Percentiles rank a stretch among this genome's conserved stretches.
These are phyloP conservation scores for Picathartes gymnocephalus DNA, from an alignment of 2,113 vertebrate genomes.

Conservation along the genomic window DNA sequence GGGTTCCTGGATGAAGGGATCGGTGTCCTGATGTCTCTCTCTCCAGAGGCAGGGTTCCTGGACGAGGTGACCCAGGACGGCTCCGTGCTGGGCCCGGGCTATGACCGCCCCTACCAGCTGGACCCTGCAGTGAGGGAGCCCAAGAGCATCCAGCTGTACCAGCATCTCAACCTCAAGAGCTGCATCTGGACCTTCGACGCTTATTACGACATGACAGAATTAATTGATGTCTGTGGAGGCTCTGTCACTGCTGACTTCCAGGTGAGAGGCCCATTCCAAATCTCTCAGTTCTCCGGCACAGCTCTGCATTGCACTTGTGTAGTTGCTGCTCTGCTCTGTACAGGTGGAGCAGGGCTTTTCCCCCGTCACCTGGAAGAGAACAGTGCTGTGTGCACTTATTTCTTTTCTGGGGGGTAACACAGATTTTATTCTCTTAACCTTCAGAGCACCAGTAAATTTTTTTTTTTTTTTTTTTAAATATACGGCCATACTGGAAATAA, in stretches of 20 bases:
- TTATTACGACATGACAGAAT: constrained; percentile 95
- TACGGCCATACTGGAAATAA: not conserved
- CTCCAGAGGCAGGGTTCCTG: constrained; percentile 88
- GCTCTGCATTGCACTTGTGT: fast-evolving
- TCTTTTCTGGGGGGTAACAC: not conserved
- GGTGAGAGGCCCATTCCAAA: constrained; percentile 64
- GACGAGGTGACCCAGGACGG: constrained; percentile 82
- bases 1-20: not conserved
- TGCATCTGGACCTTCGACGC: constrained; percentile 98
- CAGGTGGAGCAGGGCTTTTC: not conserved
- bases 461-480: not conserved
- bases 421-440: not conserved
- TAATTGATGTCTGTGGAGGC: constrained; percentile 94
- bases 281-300: not conserved
- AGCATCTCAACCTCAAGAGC: constrained; percentile 96
- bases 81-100: constrained; percentile 85
- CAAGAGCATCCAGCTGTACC: constrained; percentile 90
- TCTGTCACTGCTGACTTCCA: constrained; percentile 97
- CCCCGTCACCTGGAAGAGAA: not conserved
- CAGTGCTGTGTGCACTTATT: not conserved
- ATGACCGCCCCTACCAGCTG: constrained; percentile 93
- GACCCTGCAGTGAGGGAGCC: constrained; percentile 82
- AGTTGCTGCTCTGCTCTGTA: not conserved
- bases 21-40: not conserved
- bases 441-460: not conserved